Conservation (phyloP, 2,888 invertebrate species). For the Drosophila ochracea region DNA sequence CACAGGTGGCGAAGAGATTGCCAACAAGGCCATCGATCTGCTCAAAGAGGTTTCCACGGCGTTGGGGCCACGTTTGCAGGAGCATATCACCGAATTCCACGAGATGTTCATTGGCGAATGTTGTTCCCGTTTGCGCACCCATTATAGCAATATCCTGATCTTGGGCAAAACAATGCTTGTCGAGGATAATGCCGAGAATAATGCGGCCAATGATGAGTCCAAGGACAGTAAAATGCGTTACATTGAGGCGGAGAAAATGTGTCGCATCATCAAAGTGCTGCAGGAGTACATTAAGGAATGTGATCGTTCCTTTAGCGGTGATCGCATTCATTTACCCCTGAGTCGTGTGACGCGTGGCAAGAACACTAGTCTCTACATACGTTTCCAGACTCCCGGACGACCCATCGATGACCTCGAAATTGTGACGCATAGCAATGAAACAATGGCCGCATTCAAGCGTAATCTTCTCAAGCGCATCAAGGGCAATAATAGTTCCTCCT, state of each 20-base stretch:
- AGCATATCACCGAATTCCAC: conserved; percentile 93
- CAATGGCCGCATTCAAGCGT: conserved; percentile 93
- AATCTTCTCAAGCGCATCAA: conserved; percentile 88
- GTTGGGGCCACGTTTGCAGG: conserved; percentile 93
- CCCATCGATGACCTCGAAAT: conserved; percentile 96
- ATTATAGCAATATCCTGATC: conserved; percentile 92
- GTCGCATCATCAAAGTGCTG: conserved; percentile 96
- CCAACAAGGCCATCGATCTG: conserved; percentile 95
- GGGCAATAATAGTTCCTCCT: conserved; percentile 85
- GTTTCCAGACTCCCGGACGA: conserved; percentile 94
- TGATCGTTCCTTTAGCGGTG: conserved; percentile 94
- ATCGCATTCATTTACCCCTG: conserved; percentile 94
- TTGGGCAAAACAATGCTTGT: conserved; percentile 79
- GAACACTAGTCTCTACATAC: conserved; percentile 93
- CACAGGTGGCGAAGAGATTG: conserved; percentile 96
- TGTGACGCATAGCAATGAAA: conserved; percentile 97
- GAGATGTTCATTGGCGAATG: conserved; percentile 96
- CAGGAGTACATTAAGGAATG: conserved; percentile 98
- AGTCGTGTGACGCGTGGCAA: conserved; percentile 95
- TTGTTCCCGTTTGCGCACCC: conserved; percentile 93
- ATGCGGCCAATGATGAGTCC: conserved; percentile 73
- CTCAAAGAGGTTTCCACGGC: conserved; percentile 97
- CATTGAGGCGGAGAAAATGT: conserved; percentile 93
- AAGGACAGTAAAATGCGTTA: conserved; percentile 84
- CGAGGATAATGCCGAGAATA: conserved; percentile 46